These are phyloP conservation scores for Apis dorsata DNA, from an alignment of 1,140 invertebrate species.

Conservation along the genomic window DNA sequence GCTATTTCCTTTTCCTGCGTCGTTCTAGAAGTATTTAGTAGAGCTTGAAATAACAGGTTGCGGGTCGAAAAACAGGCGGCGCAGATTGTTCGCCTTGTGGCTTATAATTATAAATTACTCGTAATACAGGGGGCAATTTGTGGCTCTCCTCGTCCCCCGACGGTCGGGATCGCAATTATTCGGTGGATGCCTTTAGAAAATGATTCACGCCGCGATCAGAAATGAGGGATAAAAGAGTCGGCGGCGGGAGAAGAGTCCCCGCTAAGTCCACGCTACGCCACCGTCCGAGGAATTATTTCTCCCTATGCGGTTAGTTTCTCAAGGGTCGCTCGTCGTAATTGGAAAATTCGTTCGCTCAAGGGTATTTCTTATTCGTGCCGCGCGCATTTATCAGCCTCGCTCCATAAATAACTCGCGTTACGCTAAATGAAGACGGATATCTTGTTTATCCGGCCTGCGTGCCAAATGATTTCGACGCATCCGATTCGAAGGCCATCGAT, in stretches of 20 bases:
- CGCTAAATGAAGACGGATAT: constrained; percentile 11
- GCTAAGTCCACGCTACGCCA: too few species aligned
- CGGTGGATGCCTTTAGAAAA: constrained; percentile 35
- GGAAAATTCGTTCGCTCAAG: constrained; percentile 35
- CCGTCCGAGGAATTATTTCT: not conserved
- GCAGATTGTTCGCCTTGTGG: constrained; percentile 4
- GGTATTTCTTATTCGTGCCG: not conserved
- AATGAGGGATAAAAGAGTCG: constrained; percentile 32
- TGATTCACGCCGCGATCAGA: constrained; percentile 26
- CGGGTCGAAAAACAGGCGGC: not conserved
- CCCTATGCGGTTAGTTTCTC: not conserved
- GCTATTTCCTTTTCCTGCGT: not conserved
- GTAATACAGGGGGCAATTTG: constrained; percentile 41
- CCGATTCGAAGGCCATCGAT: not conserved
- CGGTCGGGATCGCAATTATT: constrained; percentile 28
- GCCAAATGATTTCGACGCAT: not conserved
- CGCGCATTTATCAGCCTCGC: constrained; percentile 26
- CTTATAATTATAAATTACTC: constrained; percentile 43
- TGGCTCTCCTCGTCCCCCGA: not conserved
- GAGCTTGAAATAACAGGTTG: constrained; percentile 15
- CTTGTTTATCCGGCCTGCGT: constrained; percentile 15
- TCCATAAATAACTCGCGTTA: constrained; percentile 24
- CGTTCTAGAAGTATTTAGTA: not conserved
- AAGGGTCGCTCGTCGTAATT: constrained; percentile 30
- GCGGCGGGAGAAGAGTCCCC: too few species aligned